Evolutionary conservation across 2,888 invertebrate species (phyloP), one percentile per base, ranked within the genome.

Genomic region (Linhomoeus sp.): DNA sequence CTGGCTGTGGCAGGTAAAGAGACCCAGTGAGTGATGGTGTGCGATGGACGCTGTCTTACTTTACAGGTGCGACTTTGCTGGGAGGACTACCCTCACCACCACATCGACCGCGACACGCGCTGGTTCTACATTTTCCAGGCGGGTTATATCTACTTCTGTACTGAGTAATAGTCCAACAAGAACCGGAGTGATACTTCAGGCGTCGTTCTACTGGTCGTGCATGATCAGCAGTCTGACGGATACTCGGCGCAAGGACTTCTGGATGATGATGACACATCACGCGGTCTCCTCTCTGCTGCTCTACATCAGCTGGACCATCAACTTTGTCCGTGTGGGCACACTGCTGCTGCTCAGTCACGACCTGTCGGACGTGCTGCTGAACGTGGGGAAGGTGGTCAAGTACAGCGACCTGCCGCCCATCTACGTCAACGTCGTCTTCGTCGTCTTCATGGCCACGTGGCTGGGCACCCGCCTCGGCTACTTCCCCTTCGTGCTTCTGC

Each of bases 181-280:
- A n/a, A n/a, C n/a, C n/a, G n/a, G n/a, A n/a, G n/a, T 12, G 29
- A 65, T 68, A 61, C 54, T 69, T 38, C 68, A 70, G 53, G 56
- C 68, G 26, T 64, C 66, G 15, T 70, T 70, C 59, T 71, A 71
- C 56, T 65, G 62, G 52, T 67, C 69, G 12, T 59, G 69, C 20
- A 58, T 61, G 29, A 45, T 59, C 49, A 5, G 12, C 19, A 5
- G n/a, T 5, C 12, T 37, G 19, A 37, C 19, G n/a, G 37, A 37
- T 17, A 19, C 37, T 7, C 37, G 37, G 5, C 17, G 37, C 17
- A 29, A 29, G 29, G 29, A 29, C 29, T 29, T 29, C 12, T 29
- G 29, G 29, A 5, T 9, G 29, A 5, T 29, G 29, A 29, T 29
- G 29, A 48, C 67, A 26, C 70, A 70, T 51, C 70, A 70, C 52